These are phyloP conservation scores for Halcyon chelicuti DNA, from an alignment of 2,797 vertebrate species.

Conservation along the genomic window DNA sequence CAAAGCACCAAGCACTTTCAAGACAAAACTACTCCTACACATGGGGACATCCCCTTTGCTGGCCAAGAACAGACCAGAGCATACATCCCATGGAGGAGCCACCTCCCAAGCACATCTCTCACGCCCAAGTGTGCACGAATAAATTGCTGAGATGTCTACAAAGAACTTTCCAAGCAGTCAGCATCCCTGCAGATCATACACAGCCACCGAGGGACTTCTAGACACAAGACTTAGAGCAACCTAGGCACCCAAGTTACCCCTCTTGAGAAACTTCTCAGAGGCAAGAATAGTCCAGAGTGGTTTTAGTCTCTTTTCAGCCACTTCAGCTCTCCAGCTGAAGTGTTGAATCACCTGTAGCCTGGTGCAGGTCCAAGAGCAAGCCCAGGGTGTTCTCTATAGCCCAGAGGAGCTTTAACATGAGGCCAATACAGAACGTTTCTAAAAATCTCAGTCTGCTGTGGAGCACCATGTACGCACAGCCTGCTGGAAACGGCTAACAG, in stretches of 20 bases:
- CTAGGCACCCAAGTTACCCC: background rate
- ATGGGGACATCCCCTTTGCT: background rate
- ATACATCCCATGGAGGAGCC: rapidly evolving
- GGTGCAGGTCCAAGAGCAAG: background rate
- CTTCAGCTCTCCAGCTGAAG: background rate
- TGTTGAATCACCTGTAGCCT: background rate
- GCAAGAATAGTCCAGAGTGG: background rate
- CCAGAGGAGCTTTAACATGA: background rate
- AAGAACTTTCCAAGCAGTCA: background rate
- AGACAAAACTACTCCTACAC: background rate
- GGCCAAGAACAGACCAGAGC: background rate
- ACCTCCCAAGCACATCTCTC: rapidly evolving
- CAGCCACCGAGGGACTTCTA: background rate
- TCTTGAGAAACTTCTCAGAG: background rate
- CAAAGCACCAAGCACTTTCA: background rate
- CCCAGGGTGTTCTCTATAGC: background rate
- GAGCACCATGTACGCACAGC: rapidly evolving
- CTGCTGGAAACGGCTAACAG: conserved; percentile 31
- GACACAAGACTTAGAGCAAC: background rate
- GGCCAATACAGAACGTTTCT: background rate
- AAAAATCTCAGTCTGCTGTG: background rate
- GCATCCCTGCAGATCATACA: background rate
- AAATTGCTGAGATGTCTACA: rapidly evolving
- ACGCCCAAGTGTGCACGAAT: background rate
- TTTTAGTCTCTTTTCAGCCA: background rate